A percentile compares a stretch with the other conserved stretches of the same genome.
Conservation (phyloP, 2,797 vertebrate genomes). For the Eremophila alpestris region DNA sequence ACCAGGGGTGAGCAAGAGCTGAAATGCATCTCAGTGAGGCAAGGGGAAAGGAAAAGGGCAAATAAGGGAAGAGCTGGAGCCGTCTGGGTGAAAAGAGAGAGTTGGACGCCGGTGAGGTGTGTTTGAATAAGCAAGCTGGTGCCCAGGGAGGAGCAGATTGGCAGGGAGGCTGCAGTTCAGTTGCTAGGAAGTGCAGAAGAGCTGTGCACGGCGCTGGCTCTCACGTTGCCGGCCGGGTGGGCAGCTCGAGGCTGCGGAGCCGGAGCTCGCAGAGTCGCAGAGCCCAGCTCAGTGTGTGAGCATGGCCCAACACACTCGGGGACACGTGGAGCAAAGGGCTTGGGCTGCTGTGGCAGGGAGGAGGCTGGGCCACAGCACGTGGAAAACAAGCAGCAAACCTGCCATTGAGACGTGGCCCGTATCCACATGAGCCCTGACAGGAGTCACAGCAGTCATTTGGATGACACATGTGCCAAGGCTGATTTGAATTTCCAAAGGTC, state of each 20-base stretch:
- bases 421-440: neutral
- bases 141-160: neutral
- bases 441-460: neutral
- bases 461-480: constrained; percentile 29
- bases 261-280: fast-evolving
- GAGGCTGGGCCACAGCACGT: neutral
- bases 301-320: neutral
- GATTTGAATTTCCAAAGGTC: constrained; percentile 60
- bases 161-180: neutral
- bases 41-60: neutral
- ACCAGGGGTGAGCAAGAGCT: neutral
- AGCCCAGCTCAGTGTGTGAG: neutral
- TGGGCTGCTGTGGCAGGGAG: neutral
- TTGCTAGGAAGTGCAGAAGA: constrained; percentile 31
- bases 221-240: neutral
- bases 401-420: neutral
- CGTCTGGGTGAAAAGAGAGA: neutral
- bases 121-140: neutral
- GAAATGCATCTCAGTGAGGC: neutral
- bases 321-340: neutral
- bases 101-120: neutral
- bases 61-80: neutral
- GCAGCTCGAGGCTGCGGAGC: neutral
- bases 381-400: neutral
- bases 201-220: neutral